Conservation (phyloP, 1,140 invertebrate genomes). For the Episyrphus balteatus region DNA sequence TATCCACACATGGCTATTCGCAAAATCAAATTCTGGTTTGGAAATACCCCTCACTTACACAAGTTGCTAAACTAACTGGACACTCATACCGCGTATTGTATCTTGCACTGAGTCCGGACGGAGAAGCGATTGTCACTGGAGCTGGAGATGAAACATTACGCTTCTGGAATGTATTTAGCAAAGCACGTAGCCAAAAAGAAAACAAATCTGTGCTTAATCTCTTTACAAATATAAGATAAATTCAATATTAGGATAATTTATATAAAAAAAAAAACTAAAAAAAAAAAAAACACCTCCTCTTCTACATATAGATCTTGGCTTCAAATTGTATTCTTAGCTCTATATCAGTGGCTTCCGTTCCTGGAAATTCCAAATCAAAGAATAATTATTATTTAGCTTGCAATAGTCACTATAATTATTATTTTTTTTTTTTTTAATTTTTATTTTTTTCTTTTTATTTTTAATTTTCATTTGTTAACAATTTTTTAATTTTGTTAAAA, state of each 20-base stretch:
- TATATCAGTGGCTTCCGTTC: too few relatives aligned
- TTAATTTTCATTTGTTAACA: too few relatives aligned
- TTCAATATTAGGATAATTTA: not conserved
- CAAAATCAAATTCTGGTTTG: conserved; percentile 99
- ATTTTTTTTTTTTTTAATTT: too few relatives aligned
- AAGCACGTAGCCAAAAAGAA: conserved; percentile 89
- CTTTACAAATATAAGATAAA: conserved; percentile 55
- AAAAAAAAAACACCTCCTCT: too few relatives aligned
- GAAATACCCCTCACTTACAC: conserved; percentile 95
- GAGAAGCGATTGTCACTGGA: conserved; percentile 97
- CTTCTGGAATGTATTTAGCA: conserved; percentile 99
- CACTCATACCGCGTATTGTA: conserved; percentile 97
- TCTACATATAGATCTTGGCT: too few relatives aligned
- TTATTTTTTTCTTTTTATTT: too few relatives aligned
- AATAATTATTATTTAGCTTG: too few relatives aligned
- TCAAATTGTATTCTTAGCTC: too few relatives aligned
- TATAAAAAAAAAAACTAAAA: too few relatives aligned
- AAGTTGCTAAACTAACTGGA: conserved; percentile 94
- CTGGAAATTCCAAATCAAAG: too few relatives aligned
- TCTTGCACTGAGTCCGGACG: conserved; percentile 95
- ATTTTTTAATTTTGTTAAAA: too few relatives aligned
- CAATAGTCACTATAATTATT: too few relatives aligned
- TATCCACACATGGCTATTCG: conserved; percentile 98
- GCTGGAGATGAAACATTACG: conserved; percentile 97
- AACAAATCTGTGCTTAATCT: conserved; percentile 93